phyloP scores from a whole-genome alignment of 2,797 vertebrate genomes.

The Taenioides sp. region DNA sequence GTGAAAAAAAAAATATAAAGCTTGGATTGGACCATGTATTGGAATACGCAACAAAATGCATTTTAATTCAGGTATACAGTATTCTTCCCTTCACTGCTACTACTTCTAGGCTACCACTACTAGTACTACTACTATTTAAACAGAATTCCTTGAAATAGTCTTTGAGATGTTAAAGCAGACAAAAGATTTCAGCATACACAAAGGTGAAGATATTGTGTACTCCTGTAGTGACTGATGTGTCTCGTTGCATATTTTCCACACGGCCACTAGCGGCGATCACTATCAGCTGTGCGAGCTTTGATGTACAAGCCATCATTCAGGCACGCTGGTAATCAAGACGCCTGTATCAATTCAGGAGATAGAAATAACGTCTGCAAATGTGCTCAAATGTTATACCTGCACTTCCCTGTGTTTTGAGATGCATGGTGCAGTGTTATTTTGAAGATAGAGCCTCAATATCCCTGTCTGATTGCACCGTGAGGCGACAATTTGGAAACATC shows the following conservation, averaged over 20 bases:
- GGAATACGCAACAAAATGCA: too few species aligned
- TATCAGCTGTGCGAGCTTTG: conserved; percentile 64
- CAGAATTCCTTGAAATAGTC: conserved; percentile 2
- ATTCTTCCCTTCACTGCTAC: too few species aligned
- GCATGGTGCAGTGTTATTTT: conserved; percentile 19
- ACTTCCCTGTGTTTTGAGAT: conserved; percentile 5
- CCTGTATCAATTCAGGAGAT: conserved; percentile 38
- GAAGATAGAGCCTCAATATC: conserved; percentile 37
- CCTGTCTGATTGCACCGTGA: conserved; percentile 32
- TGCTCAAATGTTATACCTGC: conserved; percentile 15
- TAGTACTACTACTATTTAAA: neutral
- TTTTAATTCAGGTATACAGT: too few species aligned
- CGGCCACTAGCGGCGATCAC: conserved; percentile 56
- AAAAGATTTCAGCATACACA: conserved; percentile 14
- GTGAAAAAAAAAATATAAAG: too few species aligned
- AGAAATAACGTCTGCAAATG: neutral
- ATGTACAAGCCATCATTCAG: conserved; percentile 49
- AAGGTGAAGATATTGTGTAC: conserved; percentile 20
- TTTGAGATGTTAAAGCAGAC: conserved; percentile 14
- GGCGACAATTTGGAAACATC: conserved; percentile 55
- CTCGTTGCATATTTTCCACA: conserved; percentile 38
- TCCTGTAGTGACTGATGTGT: conserved; percentile 47
- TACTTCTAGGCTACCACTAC: too few species aligned
- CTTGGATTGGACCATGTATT: too few species aligned
- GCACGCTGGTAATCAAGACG: conserved; percentile 38